Percentiles rank a stretch among this genome's conserved stretches.
Evolutionary conservation across 1,140 invertebrate species (phyloP).

Genomic region (Oncopodura yosiiana): DNA sequence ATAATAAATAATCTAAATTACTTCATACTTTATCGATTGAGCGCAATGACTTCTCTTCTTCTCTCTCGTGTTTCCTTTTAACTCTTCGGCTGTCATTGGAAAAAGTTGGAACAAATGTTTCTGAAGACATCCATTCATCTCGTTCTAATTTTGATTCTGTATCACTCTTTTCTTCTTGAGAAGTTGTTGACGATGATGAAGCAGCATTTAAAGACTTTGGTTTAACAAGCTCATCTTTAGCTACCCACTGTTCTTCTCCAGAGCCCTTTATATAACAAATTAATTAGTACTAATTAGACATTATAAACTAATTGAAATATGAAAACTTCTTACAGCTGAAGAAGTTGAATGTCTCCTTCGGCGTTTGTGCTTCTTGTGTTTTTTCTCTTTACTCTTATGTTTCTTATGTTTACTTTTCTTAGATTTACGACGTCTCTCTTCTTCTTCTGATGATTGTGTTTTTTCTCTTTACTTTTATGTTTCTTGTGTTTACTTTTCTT

Average conservation of each 20-base stretch:
- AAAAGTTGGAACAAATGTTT: conserved; percentile 41
- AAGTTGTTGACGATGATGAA: conserved; percentile 4
- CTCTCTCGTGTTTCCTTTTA: conserved; percentile 40
- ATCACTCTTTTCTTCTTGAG: conserved; percentile 12
- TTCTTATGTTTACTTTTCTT: conserved; percentile 7
- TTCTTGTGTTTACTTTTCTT: conserved; percentile 37
- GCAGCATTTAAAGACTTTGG: not conserved
- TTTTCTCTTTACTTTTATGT: conserved; percentile 32
- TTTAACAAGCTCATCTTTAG: conserved; percentile 39
- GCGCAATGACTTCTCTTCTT: conserved; percentile 46
- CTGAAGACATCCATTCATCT: conserved; percentile 48
- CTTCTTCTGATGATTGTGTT: conserved; percentile 8
- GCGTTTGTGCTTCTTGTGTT: too few species aligned
- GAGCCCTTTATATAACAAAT: conserved; percentile 26
- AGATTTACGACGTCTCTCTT: not conserved
- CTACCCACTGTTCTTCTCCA: conserved; percentile 46
- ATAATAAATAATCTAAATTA: not conserved
- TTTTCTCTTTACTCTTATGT: too few species aligned
- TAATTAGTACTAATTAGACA: conserved; percentile 22
- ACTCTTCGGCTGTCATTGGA: conserved; percentile 39
- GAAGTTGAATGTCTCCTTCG: conserved; percentile 34
- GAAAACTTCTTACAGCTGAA: conserved; percentile 34
- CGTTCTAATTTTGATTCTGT: conserved; percentile 16
- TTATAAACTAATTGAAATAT: conserved; percentile 26
- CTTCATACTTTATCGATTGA: conserved; percentile 39